Evolutionary conservation across 92 coral and sea anemone species (phyloP).

Genomic region (Heliopora coerulea): DNA sequence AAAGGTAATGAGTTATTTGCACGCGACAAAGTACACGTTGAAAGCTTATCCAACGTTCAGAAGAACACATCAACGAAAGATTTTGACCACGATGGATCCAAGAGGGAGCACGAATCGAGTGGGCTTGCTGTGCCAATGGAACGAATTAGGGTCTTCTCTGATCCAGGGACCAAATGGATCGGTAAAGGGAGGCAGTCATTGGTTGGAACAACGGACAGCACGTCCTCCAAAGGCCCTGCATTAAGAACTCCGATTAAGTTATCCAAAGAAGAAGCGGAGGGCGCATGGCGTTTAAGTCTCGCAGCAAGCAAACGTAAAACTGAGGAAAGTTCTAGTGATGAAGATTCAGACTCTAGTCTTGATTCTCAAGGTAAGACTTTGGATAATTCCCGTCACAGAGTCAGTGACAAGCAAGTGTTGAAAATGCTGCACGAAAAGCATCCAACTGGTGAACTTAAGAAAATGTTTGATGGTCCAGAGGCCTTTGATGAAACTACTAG

Average conservation of each 20-base stretch:
- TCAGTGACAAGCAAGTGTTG: constrained; percentile 28
- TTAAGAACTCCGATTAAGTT: constrained; percentile 3
- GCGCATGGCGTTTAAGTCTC: constrained; percentile 34
- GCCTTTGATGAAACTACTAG: constrained; percentile 33
- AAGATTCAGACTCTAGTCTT: not conserved
- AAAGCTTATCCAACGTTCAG: not conserved
- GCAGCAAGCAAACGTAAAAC: not conserved
- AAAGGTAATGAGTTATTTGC: not conserved
- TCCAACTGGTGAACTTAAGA: constrained; percentile 35
- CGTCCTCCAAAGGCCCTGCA: constrained; percentile 10
- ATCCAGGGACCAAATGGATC: not conserved
- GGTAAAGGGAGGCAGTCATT: not conserved
- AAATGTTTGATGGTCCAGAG: constrained; percentile 33
- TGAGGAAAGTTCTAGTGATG: constrained; percentile 18
- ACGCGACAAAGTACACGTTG: not conserved
- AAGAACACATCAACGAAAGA: not conserved
- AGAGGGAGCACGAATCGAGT: not conserved
- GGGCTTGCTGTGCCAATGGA: constrained; percentile 14
- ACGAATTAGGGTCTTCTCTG: constrained; percentile 24
- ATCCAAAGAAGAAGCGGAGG: constrained; percentile 29
- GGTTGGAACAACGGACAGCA: not conserved
- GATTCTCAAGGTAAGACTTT: not conserved
- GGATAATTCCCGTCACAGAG: constrained; percentile 24
- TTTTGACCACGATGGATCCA: not conserved
- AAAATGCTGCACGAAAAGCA: constrained; percentile 32